A percentile compares a stretch with the other conserved stretches of the same genome.
Evolutionary conservation across 2,113 vertebrate genomes (phyloP).

Genomic region (Marmota flaviventris): DNA sequence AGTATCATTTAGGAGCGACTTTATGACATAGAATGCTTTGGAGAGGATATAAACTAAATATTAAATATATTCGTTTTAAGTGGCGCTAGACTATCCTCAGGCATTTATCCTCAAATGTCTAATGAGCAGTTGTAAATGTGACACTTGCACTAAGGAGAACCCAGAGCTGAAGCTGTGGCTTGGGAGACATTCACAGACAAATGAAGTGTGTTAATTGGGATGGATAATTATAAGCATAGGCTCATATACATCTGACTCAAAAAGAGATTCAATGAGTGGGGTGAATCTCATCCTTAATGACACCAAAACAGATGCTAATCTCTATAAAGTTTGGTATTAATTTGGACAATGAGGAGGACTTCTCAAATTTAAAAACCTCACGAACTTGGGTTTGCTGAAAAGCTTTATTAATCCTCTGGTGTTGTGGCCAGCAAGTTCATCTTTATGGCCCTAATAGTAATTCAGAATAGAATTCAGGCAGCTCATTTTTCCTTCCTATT

Average conservation of each 20-base stretch:
- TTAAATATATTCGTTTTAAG: constrained; percentile 30
- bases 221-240: constrained; percentile 3
- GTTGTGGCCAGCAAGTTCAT: not conserved
- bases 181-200: constrained; percentile 37
- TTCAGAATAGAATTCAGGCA: constrained; percentile 35
- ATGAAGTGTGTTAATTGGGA: not conserved
- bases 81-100: not conserved
- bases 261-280: not conserved
- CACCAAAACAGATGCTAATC: not conserved
- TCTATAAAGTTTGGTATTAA: not conserved
- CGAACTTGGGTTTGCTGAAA: not conserved
- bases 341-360: not conserved
- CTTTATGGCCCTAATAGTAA: not conserved
- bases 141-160: not conserved
- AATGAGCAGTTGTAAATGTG: not conserved
- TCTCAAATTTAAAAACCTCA: not conserved
- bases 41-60: constrained; percentile 18
- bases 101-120: not conserved
- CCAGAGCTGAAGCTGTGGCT: not conserved
- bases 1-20: not conserved
- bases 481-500: not conserved
- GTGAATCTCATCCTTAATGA: not conserved
- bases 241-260: not conserved
- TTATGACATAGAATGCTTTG: not conserved
- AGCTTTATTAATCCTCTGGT: not conserved